Evolutionary conservation across 2,797 vertebrate species (phyloP), one percentile per base, ranked within the genome.

Genomic region (Phalloptychus januarius): DNA sequence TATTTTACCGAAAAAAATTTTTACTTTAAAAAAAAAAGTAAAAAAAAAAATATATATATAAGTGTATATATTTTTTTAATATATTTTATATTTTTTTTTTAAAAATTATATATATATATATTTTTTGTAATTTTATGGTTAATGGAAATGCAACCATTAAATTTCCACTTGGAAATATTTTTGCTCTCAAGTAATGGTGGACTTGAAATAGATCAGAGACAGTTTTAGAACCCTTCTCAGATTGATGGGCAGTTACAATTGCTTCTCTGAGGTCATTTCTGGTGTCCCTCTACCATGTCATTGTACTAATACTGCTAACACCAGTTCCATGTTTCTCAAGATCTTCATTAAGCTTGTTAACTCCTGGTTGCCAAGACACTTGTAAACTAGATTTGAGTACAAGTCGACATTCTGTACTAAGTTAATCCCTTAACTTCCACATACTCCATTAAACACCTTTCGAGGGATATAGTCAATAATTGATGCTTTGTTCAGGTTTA

Each of bases 381-480:
- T n/a, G 1, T 16, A 25, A 70, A 70, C 67, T 44, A 45, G 2
- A 28, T 45, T 42, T 69, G 7, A 44, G 7, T 44, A 5, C 52
- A 1, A 44, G 56, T 13, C 10, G 1, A 45, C 63, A 56, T 54
- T 4, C n/a, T 16, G 1, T 15, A 44, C 25, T 28, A 25, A 40
- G 20, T 1, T 12, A 28, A 20, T 56, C 48, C 50, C n/a, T 58
- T 31, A 40, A 31, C 0, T 31, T 74, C 40, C 36, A 11, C 5
- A 1, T 42, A 23, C 5, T 25, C 7, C 23, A 8, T 40, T 38
- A 31, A 71, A 45, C 23, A 13, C 20, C 65, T 54, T n/a, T 65
- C 73, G 74, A 75, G 54, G 81, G 65, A 71, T 15, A 18, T 70
- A 36, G 63, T 40, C 36, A 67, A 40, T 40, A 67, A 40, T 25